Percentiles rank a stretch among this genome's conserved stretches.
Conservation (phyloP, 2,888 invertebrate genomes). For the Drosophila falleni region DNA sequence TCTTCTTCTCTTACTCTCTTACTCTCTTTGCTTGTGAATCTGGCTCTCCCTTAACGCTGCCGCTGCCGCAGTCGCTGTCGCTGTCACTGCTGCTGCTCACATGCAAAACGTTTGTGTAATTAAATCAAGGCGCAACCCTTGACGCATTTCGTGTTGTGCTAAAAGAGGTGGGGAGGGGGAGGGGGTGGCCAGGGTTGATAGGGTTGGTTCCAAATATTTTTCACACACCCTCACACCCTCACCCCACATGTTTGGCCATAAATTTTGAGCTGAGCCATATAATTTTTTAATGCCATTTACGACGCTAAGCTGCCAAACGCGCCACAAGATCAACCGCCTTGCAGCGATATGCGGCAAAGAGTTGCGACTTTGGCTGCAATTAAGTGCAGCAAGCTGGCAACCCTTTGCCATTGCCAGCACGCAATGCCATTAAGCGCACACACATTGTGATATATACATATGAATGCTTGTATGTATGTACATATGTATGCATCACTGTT, state of each 20-base stretch:
- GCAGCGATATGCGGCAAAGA: slow-evolving; percentile 31
- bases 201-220: slow-evolving; percentile 29
- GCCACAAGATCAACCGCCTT: slow-evolving; percentile 44
- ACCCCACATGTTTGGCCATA: slow-evolving; percentile 7
- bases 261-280: slow-evolving; percentile 43
- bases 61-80: not conserved
- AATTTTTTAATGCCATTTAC: slow-evolving; percentile 52
- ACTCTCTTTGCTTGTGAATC: not conserved
- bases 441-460: slow-evolving; percentile 1
- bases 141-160: slow-evolving; percentile 31
- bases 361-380: slow-evolving; percentile 60
- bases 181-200: slow-evolving; percentile 10
- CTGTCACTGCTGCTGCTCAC: slow-evolving; percentile 9
- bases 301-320: slow-evolving; percentile 59
- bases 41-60: slow-evolving; percentile 11
- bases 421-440: slow-evolving; percentile 51
- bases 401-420: slow-evolving; percentile 55
- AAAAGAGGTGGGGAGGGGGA: not conserved
- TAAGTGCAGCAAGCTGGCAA: slow-evolving; percentile 56
- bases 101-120: slow-evolving; percentile 56
- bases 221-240: slow-evolving; percentile 31
- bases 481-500: too few species aligned
- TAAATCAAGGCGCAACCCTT: slow-evolving; percentile 63
- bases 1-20: not conserved
- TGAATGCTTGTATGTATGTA: too few species aligned